Evolutionary conservation across 2,797 vertebrate genomes (phyloP).

Genomic region (Poeciliopsis paucimaculata): DNA sequence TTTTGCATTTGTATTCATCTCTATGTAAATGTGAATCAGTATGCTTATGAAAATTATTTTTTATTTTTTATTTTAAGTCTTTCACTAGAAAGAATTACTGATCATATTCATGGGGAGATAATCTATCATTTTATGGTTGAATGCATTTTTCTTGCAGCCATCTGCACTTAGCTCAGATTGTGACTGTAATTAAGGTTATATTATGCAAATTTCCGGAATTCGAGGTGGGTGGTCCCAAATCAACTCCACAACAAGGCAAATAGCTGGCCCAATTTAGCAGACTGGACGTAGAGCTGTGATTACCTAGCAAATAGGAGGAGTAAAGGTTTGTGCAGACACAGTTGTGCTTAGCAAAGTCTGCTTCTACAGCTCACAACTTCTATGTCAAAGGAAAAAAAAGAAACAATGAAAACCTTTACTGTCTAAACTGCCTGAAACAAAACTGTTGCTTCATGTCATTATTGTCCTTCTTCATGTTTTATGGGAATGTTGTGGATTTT

Average conservation of each 20-base stretch:
- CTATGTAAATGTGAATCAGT: conserved; percentile 76
- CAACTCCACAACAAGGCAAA: conserved; percentile 23
- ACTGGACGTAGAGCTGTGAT: conserved; percentile 31
- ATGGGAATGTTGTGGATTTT: conserved; percentile 43
- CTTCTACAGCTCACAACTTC: neutral
- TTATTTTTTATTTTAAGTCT: conserved; percentile 5
- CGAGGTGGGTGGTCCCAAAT: conserved; percentile 32
- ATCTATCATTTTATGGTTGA: conserved; percentile 60
- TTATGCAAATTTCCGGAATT: conserved; percentile 54
- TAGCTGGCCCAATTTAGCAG: conserved; percentile 33
- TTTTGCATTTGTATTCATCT: conserved; percentile 72
- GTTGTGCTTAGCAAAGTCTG: conserved; percentile 8
- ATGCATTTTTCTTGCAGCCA: conserved; percentile 32
- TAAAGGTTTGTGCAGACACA: conserved; percentile 34
- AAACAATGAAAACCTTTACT: conserved; percentile 1
- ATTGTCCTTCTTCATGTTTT: conserved; percentile 18
- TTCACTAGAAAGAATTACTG: conserved; percentile 46
- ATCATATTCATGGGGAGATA: conserved; percentile 49
- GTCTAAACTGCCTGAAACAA: neutral
- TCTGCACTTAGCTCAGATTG: conserved; percentile 37
- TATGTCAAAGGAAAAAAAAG: neutral
- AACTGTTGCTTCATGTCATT: neutral
- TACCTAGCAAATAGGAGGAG: conserved; percentile 13
- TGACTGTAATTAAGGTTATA: conserved; percentile 58
- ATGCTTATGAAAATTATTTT: conserved; percentile 64